Conservation (phyloP, 2,797 vertebrate genomes). For the Macropus fuliginosus region DNA sequence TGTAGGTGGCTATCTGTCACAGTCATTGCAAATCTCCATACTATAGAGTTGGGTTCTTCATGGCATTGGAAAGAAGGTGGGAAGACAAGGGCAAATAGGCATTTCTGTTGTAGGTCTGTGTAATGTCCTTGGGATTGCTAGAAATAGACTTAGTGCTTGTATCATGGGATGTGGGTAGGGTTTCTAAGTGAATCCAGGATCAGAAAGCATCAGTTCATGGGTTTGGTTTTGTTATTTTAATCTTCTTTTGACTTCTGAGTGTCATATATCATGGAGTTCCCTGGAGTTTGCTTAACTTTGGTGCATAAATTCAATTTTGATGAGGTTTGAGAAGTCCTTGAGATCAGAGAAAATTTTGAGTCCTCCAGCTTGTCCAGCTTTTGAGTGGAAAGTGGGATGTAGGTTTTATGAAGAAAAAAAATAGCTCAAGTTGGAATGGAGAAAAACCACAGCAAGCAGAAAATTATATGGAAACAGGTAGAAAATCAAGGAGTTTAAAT, state of each 20-base stretch:
- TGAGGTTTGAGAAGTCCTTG: no score
- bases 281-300: neutral
- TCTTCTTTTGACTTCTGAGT: neutral
- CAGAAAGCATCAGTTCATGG: neutral
- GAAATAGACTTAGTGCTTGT: neutral
- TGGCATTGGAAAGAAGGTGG: no score
- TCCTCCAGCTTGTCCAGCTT: neutral
- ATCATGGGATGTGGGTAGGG: neutral
- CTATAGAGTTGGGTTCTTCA: no score
- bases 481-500: neutral
- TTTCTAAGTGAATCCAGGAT: neutral
- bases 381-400: neutral
- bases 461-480: neutral
- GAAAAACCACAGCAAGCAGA: neutral
- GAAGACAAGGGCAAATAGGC: no score
- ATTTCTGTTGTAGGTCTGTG: no score
- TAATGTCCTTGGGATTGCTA: no score
- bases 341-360: neutral
- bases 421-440: neutral
- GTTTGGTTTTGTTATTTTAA: neutral
- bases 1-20: no score
- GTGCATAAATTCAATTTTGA: neutral
- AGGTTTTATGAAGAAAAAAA: neutral
- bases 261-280: neutral
- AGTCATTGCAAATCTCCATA: no score